Evolutionary conservation across 2,113 vertebrate genomes (phyloP).

Genomic region (Calonectris borealis): DNA sequence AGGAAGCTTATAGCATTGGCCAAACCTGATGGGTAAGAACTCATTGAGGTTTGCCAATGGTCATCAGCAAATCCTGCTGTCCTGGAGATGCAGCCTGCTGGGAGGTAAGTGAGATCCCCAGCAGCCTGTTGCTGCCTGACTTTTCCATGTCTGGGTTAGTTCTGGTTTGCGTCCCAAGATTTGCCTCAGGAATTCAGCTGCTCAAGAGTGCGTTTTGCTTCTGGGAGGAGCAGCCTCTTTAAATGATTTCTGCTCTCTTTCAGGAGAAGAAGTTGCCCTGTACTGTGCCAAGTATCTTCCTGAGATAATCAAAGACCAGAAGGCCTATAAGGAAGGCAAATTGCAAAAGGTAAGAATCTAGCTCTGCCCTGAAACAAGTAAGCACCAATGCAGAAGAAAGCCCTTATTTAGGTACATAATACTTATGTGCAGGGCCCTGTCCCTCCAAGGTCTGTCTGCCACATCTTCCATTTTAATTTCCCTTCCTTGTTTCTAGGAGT

Average conservation of each 20-base stretch:
- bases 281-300: conserved; percentile 99
- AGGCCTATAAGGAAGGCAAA: conserved; percentile 95
- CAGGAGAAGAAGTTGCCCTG: conserved; percentile 96
- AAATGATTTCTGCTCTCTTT: conserved; percentile 28
- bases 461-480: not conserved
- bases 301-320: conserved; percentile 95
- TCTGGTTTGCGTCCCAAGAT: not conserved
- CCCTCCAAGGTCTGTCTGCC: not conserved
- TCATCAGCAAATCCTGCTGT: not conserved
- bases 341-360: conserved; percentile 89
- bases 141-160: not conserved
- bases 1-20: not conserved
- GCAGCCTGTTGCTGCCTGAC: not conserved
- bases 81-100: not conserved
- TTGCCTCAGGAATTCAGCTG: not conserved
- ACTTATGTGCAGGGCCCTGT: not conserved
- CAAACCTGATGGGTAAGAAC: not conserved
- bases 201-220: not conserved
- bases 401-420: not conserved
- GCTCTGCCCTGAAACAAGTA: not conserved
- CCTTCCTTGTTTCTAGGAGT: not conserved
- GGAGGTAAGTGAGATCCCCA: not conserved
- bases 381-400: not conserved
- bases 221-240: not conserved
- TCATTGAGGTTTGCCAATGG: not conserved